Conservation (phyloP, 1,140 invertebrate genomes). For the Drosophila mojavensis region DNA sequence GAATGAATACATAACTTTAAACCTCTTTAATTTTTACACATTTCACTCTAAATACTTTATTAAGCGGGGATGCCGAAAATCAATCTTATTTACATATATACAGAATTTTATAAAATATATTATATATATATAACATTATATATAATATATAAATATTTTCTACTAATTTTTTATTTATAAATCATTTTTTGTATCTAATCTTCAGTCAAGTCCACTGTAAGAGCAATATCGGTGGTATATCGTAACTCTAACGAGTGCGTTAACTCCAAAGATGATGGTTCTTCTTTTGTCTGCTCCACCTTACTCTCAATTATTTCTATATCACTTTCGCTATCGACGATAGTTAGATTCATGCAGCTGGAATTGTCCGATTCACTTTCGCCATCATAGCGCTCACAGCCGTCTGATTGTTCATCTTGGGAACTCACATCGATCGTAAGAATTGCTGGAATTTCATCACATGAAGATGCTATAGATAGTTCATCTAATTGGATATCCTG, state of each 20-base stretch:
- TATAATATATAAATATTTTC: too few relatives aligned
- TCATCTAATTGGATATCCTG: neutral
- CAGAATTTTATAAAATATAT: too few relatives aligned
- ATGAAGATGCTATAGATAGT: conserved; percentile 42
- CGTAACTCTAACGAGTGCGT: neutral
- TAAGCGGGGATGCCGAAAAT: too few relatives aligned
- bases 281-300: neutral
- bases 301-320: conserved; percentile 54
- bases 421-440: conserved; percentile 61
- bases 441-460: conserved; percentile 30
- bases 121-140: too few relatives aligned
- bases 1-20: too few relatives aligned
- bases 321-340: conserved; percentile 46
- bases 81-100: too few relatives aligned
- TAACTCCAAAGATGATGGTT: neutral
- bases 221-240: neutral
- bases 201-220: conserved; percentile 63
- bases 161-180: neutral
- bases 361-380: neutral
- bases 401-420: conserved; percentile 17
- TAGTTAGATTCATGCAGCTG: conserved; percentile 40
- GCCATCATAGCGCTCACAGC: conserved; percentile 5
- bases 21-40: too few relatives aligned
- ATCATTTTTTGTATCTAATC: conserved; percentile 12
- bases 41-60: too few relatives aligned